Conservation (phyloP, 2,888 invertebrate species). For the Heteropelma amictum region DNA sequence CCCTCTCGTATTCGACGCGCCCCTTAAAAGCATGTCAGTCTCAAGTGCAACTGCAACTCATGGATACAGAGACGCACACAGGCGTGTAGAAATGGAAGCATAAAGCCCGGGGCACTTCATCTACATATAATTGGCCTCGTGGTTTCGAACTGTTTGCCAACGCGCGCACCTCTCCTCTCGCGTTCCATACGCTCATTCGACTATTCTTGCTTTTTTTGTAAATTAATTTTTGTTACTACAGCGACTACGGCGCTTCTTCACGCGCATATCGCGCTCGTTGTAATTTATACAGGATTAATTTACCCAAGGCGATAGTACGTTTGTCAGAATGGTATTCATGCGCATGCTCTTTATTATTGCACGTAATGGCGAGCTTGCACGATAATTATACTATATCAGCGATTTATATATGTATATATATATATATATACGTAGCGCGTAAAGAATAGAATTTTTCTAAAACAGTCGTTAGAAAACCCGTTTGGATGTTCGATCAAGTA, state of each 20-base stretch:
- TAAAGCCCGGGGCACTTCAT: constrained; percentile 51
- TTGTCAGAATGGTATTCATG: not conserved
- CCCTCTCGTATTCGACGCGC: constrained; percentile 48
- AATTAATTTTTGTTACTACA: not conserved
- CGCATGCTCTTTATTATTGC: not conserved
- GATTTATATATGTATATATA: not conserved
- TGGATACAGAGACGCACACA: not conserved
- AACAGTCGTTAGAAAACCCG: constrained; percentile 7
- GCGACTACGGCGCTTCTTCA: not conserved
- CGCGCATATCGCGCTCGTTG: constrained; percentile 9
- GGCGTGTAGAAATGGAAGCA: constrained; percentile 34
- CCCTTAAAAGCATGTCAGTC: constrained; percentile 50
- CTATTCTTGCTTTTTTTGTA: constrained; percentile 26
- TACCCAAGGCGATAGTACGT: constrained; percentile 5
- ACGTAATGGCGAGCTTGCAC: not conserved
- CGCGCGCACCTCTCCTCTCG: constrained; percentile 44
- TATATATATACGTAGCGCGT: not conserved
- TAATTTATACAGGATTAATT: constrained; percentile 41
- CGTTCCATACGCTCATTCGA: constrained; percentile 8
- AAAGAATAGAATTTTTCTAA: constrained; percentile 40
- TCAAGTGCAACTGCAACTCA: constrained; percentile 40
- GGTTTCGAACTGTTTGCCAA: constrained; percentile 48
- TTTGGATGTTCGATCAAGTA: constrained; percentile 16
- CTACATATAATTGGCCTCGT: constrained; percentile 55
- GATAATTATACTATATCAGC: constrained; percentile 12